phyloP scores from a whole-genome alignment of 2,888 invertebrate genomes.

The Lagria hirta region DNA sequence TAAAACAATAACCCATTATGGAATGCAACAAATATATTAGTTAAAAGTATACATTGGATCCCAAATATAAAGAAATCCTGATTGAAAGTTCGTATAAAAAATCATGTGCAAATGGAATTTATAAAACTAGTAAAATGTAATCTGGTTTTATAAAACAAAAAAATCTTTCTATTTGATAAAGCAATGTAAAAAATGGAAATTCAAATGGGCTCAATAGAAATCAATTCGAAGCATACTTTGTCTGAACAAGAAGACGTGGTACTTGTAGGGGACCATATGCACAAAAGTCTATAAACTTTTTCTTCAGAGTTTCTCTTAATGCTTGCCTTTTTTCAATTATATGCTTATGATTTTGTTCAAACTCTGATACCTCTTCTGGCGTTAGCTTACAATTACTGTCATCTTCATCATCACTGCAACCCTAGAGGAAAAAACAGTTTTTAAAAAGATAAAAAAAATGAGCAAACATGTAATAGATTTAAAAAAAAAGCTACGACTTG shows the following conservation, averaged over 20 bases:
- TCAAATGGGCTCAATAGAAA: constrained; percentile 11
- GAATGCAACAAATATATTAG: constrained; percentile 53
- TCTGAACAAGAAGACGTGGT: constrained; percentile 50
- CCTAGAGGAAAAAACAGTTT: constrained; percentile 56
- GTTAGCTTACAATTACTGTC: constrained; percentile 78
- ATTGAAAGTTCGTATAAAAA: constrained; percentile 27
- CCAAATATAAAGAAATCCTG: background rate
- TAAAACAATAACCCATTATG: constrained; percentile 52
- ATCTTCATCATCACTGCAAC: constrained; percentile 76
- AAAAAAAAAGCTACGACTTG: too few species aligned
- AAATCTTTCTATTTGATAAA: too few species aligned
- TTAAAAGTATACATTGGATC: constrained; percentile 27
- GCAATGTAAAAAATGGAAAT: constrained; percentile 15
- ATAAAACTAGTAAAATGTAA: constrained; percentile 5
- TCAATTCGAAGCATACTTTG: constrained; percentile 52
- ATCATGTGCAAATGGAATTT: constrained; percentile 11
- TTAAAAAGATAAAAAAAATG: background rate
- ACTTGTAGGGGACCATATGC: constrained; percentile 56
- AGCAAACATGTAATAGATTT: too few species aligned
- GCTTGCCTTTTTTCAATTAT: constrained; percentile 79
- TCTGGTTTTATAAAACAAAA: constrained; percentile 2
- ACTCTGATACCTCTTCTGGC: constrained; percentile 84
- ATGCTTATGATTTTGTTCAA: constrained; percentile 76
- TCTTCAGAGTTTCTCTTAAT: constrained; percentile 76
- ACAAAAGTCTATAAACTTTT: constrained; percentile 81